These are phyloP conservation scores for Edolisoma coerulescens DNA, from an alignment of 2,113 vertebrate genomes.

Conservation along the genomic window DNA sequence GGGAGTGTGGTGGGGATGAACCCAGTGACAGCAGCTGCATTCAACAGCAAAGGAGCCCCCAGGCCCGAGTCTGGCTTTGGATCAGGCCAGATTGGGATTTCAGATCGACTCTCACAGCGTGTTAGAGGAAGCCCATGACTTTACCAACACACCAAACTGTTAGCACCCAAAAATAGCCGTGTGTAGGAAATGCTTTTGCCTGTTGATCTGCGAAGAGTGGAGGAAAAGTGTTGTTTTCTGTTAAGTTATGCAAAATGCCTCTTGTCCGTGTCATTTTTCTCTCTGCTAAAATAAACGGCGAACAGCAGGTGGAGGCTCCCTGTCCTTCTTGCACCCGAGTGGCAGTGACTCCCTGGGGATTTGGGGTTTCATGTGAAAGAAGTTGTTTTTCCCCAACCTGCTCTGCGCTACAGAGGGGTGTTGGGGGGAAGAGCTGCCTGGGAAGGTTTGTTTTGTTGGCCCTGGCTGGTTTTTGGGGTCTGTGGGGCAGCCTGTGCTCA, in stretches of 20 bases:
- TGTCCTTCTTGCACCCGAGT: not conserved
- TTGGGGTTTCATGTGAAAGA: fast-evolving
- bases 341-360: fast-evolving
- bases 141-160: not conserved
- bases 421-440: not conserved
- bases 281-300: not conserved
- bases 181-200: not conserved
- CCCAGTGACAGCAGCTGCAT: not conserved
- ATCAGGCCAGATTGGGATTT: not conserved
- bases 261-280: not conserved
- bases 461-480: not conserved
- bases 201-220: not conserved
- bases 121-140: not conserved
- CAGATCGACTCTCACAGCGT: fast-evolving
- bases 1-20: not conserved
- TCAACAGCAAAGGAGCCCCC: not conserved
- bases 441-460: not conserved
- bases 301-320: not conserved
- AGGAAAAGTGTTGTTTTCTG: not conserved
- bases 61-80: not conserved
- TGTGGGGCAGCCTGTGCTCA: not conserved
- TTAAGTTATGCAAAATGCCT: conserved; percentile 22
- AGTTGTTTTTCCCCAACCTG: not conserved
- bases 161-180: not conserved
- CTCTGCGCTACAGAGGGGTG: not conserved